Evolutionary conservation across 2,888 invertebrate species (phyloP).

Genomic region (Dione vanillae): DNA sequence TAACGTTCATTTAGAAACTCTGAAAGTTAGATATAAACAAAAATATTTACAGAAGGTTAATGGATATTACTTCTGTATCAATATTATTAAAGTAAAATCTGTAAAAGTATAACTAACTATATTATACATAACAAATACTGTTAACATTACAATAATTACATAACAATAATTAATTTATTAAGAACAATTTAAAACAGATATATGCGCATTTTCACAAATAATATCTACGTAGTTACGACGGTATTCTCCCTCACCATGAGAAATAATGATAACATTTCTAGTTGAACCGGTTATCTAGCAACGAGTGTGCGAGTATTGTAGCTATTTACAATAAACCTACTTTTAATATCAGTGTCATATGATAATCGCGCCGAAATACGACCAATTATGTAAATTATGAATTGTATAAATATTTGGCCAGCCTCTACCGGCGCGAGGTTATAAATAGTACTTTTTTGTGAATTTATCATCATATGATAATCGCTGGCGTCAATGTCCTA

Average conservation of each 20-base stretch:
- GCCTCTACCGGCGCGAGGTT: no score
- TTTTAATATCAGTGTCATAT: constrained; percentile 9
- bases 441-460: background rate
- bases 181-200: no score
- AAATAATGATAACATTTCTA: background rate
- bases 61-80: no score
- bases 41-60: no score
- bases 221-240: background rate
- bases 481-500: background rate
- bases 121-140: no score
- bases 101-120: no score
- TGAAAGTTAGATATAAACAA: background rate
- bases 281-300: background rate
- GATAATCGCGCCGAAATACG: background rate
- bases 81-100: no score
- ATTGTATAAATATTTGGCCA: background rate
- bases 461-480: background rate
- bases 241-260: background rate
- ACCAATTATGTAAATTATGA: background rate
- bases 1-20: background rate
- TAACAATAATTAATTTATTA: no score
- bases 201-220: background rate
- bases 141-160: no score
- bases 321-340: background rate
- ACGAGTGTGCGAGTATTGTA: background rate